Conservation (phyloP, 2,888 invertebrate genomes). For the Molanna angustata region DNA sequence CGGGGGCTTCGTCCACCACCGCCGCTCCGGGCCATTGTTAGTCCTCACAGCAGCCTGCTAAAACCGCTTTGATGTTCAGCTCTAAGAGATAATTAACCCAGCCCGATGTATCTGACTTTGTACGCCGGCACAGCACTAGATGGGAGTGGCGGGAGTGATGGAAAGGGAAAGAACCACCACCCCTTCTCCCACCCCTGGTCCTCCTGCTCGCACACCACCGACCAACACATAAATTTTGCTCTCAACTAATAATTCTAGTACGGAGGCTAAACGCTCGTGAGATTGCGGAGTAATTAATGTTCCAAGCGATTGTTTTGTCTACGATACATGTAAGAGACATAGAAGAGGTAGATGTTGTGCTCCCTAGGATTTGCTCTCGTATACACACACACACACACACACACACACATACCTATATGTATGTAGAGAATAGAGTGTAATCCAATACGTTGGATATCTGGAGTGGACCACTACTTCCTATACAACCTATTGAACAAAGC, state of each 20-base stretch:
- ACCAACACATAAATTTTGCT: slow-evolving; percentile 47
- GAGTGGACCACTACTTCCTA: no score
- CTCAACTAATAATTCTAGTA: slow-evolving; percentile 43
- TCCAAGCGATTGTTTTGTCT: slow-evolving; percentile 31
- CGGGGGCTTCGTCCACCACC: slow-evolving; percentile 1
- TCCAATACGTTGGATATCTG: no score
- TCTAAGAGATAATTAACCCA: slow-evolving; percentile 33
- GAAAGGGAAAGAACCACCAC: no score
- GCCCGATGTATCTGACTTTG: slow-evolving; percentile 33
- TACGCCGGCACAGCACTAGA: slow-evolving; percentile 1
- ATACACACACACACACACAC: no score
- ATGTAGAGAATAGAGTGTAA: no score
- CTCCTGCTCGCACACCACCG: slow-evolving; percentile 32
- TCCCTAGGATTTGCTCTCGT: no score
- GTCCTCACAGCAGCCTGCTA: slow-evolving; percentile 29
- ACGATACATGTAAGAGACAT: no score
- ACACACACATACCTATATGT: no score
- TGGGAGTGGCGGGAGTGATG: no score
- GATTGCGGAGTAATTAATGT: slow-evolving; percentile 33
- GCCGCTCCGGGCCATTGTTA: slow-evolving; percentile 31
- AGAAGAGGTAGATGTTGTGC: no score
- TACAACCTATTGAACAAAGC: no score
- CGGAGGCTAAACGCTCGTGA: slow-evolving; percentile 31
- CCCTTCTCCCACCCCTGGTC: background rate
- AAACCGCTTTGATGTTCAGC: slow-evolving; percentile 32